Evolutionary conservation across 2,797 vertebrate species (phyloP), one percentile per base, ranked within the genome.

Genomic region (Anisognathus igniventris): DNA sequence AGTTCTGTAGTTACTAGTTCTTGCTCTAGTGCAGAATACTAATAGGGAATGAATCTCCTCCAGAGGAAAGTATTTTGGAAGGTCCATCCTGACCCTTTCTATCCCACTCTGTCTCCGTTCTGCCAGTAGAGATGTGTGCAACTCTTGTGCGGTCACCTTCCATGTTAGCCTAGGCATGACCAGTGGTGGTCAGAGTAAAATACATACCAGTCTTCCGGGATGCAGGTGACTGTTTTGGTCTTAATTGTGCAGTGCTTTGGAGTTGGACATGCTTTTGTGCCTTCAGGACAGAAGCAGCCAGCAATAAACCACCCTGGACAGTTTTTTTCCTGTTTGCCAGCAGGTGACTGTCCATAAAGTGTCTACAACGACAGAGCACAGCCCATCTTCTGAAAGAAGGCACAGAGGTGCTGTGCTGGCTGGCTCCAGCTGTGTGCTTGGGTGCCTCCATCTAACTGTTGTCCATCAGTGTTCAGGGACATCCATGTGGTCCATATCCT

Each of bases 1-100:
- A 65, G 64, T 94, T 89, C 71, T 64, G 73, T 37, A 80, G 61
- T 48, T 74, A 75, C 61, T 58, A 61, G 62, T 71, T 73, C 89
- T 53, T 66, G 48, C 10, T 73, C 50, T 88, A 31, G 37, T 0
- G 0, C 39, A 51, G 72, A 89, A 77, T 78, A 76, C 40, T 44
- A 76, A 66, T 39, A 58, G 20, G 15, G 7, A 72, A 62, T 78
- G 12, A 70, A 40, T 78, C 88, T 90, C 40, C 48, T 77, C n/a
- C 21, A 51, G 67, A 92, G 27, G 18, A 70, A 72, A 65, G 37
- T 66, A 35, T 80, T 93, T 82, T 42, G 37, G 42, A 74, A 93
- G 33, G 44, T 65, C 37, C 31, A 19, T 42, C 5, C 47, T 44
- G 30, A 57, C 12, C 14, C 25, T 48, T 85, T 58, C 37, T 74